A percentile compares a stretch with the other conserved stretches of the same genome.
phyloP scores from a whole-genome alignment of 2,888 invertebrate genomes.

The Pardosa pseudoannulata region DNA sequence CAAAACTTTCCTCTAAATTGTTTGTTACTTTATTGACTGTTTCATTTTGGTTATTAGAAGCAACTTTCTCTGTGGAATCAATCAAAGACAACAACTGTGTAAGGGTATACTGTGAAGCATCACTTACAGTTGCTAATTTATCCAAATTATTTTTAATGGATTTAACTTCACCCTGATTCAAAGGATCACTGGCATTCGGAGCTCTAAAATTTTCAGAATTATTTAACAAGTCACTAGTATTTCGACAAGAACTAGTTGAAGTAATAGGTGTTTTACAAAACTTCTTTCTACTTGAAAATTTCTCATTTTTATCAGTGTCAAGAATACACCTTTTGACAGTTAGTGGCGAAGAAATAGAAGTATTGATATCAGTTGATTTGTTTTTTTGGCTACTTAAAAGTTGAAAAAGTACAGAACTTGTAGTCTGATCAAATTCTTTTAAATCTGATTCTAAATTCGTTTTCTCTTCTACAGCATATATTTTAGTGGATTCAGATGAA shows the following conservation, averaged over 20 bases:
- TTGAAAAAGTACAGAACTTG: constrained; percentile 30
- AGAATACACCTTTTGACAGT: constrained; percentile 42
- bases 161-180: not conserved
- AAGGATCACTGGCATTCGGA: not conserved
- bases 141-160: not conserved
- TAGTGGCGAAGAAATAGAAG: constrained; percentile 33
- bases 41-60: not conserved
- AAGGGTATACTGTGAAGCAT: constrained; percentile 34
- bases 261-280: not conserved
- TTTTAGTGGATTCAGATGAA: not conserved
- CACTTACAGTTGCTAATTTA: not conserved
- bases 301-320: constrained; percentile 12
- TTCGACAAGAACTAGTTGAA: no score
- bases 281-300: not conserved
- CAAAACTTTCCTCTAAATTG: not conserved
- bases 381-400: constrained; percentile 19
- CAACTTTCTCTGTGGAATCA: constrained; percentile 10
- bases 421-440: constrained; percentile 8
- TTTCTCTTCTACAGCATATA: not conserved
- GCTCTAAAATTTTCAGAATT: not conserved
- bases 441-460: not conserved
- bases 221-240: not conserved
- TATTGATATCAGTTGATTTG: constrained; percentile 3
- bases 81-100: constrained; percentile 57
- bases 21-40: not conserved